Percentiles rank a stretch among this genome's conserved stretches.
phyloP scores from a whole-genome alignment of 2,888 invertebrate species.

The Lasioglossum calceatum region DNA sequence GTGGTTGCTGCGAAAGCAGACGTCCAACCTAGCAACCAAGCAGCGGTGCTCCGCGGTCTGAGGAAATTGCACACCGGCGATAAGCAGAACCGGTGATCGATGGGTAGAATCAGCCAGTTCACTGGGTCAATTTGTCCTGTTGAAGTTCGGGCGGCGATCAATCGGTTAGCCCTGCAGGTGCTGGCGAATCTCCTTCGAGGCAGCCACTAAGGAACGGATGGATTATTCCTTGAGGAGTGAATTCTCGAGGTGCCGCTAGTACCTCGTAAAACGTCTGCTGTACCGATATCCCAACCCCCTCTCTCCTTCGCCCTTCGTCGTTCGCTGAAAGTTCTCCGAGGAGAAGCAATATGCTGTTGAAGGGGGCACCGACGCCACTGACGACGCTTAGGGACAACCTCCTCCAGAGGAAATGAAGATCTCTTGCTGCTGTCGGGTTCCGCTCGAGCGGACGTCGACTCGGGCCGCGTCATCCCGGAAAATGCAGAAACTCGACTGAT shows the following conservation, averaged over 20 bases:
- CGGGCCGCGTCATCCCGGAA: neutral
- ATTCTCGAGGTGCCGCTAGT: slow-evolving; percentile 38
- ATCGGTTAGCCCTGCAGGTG: slow-evolving; percentile 43
- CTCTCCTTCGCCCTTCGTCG: neutral
- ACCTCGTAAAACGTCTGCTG: slow-evolving; percentile 55
- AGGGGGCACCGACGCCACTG: slow-evolving; percentile 14
- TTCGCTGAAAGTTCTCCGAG: slow-evolving; percentile 27
- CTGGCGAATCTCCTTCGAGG: slow-evolving; percentile 32
- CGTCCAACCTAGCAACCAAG: neutral
- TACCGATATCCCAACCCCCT: neutral
- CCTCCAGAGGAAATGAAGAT: slow-evolving; percentile 53
- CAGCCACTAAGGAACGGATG: slow-evolving; percentile 40
- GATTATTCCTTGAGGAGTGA: slow-evolving; percentile 50
- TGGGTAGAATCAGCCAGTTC: slow-evolving; percentile 29
- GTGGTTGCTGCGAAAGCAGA: neutral
- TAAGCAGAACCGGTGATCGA: slow-evolving; percentile 15
- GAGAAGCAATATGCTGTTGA: slow-evolving; percentile 50
- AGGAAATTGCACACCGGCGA: neutral
- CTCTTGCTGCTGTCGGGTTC: slow-evolving; percentile 22
- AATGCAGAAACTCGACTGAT: slow-evolving; percentile 15
- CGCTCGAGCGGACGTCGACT: slow-evolving; percentile 8
- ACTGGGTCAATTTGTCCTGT: slow-evolving; percentile 36
- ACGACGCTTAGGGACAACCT: slow-evolving; percentile 26
- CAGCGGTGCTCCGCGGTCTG: neutral
- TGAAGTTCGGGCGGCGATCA: slow-evolving; percentile 40